phyloP scores from a whole-genome alignment of 2,888 invertebrate species.

The Latrodectus elegans region DNA sequence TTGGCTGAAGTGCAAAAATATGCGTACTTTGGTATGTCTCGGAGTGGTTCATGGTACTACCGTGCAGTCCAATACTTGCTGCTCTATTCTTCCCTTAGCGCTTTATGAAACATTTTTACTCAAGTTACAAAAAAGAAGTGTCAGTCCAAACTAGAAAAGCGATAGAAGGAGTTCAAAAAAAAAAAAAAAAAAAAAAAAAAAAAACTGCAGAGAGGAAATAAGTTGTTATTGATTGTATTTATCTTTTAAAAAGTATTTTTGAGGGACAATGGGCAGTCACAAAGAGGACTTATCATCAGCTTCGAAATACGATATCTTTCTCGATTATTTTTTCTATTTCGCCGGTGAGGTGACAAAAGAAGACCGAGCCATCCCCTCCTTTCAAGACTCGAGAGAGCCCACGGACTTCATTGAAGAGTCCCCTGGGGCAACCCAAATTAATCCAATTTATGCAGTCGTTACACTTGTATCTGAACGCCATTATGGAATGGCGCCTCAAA shows the following conservation, averaged over 20 bases:
- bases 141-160: background rate
- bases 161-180: no score
- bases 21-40: no score
- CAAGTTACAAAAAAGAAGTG: constrained; percentile 14
- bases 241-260: constrained; percentile 40
- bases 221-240: constrained; percentile 62
- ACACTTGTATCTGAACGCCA: constrained; percentile 40
- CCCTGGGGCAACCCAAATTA: constrained; percentile 58
- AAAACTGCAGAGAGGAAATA: no score
- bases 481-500: background rate
- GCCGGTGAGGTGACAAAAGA: constrained; percentile 10
- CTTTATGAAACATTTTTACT: constrained; percentile 49
- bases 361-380: background rate
- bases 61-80: no score
- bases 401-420: constrained; percentile 30
- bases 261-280: constrained; percentile 46
- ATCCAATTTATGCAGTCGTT: constrained; percentile 63
- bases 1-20: no score
- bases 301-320: constrained; percentile 53
- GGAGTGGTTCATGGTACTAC: no score
- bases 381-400: constrained; percentile 27
- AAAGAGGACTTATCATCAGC: constrained; percentile 48
- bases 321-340: background rate
- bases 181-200: no score
- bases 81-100: background rate